Evolutionary conservation across 2,888 invertebrate species (phyloP).

Genomic region (Pemphredon lugubris): DNA sequence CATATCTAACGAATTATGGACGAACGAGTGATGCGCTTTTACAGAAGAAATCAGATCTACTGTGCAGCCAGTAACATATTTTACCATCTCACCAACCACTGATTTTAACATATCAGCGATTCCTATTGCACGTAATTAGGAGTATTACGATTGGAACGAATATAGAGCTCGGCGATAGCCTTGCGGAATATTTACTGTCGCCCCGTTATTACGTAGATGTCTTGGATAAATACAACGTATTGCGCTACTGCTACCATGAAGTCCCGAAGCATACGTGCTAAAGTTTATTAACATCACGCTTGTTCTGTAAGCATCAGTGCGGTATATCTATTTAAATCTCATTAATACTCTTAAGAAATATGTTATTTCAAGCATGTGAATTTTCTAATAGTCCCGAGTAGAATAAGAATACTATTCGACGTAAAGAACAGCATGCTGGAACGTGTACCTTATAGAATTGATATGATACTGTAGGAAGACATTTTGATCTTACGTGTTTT

Average conservation of each 20-base stretch:
- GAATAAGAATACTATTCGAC: no score
- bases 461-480: constrained; percentile 12
- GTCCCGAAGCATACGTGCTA: constrained; percentile 11
- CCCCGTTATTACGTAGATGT: neutral
- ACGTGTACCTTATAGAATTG: constrained; percentile 1
- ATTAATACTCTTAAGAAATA: no score
- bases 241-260: constrained; percentile 28
- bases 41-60: neutral
- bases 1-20: constrained; percentile 18
- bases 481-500: constrained; percentile 44
- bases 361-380: no score
- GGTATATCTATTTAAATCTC: neutral
- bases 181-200: constrained; percentile 4
- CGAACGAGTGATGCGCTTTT: constrained; percentile 12
- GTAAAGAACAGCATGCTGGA: no score
- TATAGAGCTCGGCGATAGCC: constrained; percentile 1
- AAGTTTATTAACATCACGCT: constrained; percentile 30
- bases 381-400: no score
- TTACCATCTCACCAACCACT: constrained; percentile 14
- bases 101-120: constrained; percentile 13
- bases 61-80: constrained; percentile 18
- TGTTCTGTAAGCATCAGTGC: constrained; percentile 52
- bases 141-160: constrained; percentile 16
- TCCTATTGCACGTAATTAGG: constrained; percentile 14
- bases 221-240: constrained; percentile 1